Evolutionary conservation across 1,140 invertebrate species (phyloP).

Genomic region (Delia radicum): DNA sequence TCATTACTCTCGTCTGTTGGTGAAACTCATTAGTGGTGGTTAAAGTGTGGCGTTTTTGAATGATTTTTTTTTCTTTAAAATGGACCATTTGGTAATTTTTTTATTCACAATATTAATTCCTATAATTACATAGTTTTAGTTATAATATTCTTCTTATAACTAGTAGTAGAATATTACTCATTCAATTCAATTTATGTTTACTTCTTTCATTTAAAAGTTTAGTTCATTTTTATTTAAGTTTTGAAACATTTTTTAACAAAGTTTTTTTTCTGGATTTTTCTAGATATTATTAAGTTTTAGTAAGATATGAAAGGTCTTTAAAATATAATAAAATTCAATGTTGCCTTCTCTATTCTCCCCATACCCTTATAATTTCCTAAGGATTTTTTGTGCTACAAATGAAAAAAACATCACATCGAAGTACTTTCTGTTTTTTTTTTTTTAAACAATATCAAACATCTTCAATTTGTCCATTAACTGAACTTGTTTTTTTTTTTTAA

Average conservation of each 20-base stretch:
- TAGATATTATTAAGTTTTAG: too few relatives aligned
- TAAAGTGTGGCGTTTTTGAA: neutral
- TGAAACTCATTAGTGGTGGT: constrained; percentile 15
- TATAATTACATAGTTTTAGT: constrained; percentile 6
- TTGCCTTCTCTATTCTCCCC: neutral
- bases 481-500: neutral
- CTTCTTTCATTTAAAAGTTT: neutral
- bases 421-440: too few relatives aligned
- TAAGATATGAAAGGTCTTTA: neutral
- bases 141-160: neutral
- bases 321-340: neutral
- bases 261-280: too few relatives aligned
- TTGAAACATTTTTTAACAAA: too few relatives aligned
- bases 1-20: neutral
- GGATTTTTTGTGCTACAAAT: too few relatives aligned
- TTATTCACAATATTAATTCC: constrained; percentile 19
- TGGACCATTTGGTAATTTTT: constrained; percentile 3
- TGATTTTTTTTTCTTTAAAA: neutral
- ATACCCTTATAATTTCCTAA: too few relatives aligned
- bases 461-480: neutral
- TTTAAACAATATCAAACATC: neutral
- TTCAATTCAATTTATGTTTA: neutral
- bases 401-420: too few relatives aligned
- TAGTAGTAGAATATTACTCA: neutral
- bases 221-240: too few relatives aligned